These are phyloP conservation scores for Paraescarpia echinospica DNA, from an alignment of 1,140 invertebrate species.

Conservation along the genomic window DNA sequence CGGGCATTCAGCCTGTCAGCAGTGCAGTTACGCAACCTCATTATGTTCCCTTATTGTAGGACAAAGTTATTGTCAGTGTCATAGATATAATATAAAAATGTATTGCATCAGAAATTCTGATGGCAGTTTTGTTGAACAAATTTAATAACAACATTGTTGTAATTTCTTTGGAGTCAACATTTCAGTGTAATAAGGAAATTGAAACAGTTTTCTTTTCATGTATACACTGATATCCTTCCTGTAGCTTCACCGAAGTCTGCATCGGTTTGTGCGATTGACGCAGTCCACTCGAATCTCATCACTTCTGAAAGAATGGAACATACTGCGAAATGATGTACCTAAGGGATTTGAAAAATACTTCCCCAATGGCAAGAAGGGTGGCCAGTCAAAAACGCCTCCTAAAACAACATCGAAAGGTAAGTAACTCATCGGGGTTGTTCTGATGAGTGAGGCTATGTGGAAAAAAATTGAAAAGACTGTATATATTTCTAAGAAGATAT, in stretches of 20 bases:
- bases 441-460: neutral
- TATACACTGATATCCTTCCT: neutral
- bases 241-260: slow-evolving; percentile 34
- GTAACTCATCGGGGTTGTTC: neutral
- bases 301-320: slow-evolving; percentile 34
- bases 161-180: neutral
- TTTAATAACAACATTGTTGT: neutral
- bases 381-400: slow-evolving; percentile 22
- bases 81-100: no score
- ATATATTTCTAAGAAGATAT: no score
- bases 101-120: neutral
- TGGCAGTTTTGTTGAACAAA: neutral
- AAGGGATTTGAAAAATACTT: slow-evolving; percentile 94
- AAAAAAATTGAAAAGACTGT: neutral
- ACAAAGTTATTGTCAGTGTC: neutral
- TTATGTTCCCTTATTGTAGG: neutral
- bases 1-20: neutral
- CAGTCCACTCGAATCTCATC: slow-evolving; percentile 27
- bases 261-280: slow-evolving; percentile 31
- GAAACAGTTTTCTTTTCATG: neutral
- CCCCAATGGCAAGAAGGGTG: slow-evolving; percentile 54
- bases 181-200: no score
- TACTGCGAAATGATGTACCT: slow-evolving; percentile 57
- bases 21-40: neutral
- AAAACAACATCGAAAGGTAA: slow-evolving; percentile 26